A percentile compares a stretch with the other conserved stretches of the same genome.
phyloP scores from a whole-genome alignment of 2,113 vertebrate species.

The Campylomormyrus numenius region DNA sequence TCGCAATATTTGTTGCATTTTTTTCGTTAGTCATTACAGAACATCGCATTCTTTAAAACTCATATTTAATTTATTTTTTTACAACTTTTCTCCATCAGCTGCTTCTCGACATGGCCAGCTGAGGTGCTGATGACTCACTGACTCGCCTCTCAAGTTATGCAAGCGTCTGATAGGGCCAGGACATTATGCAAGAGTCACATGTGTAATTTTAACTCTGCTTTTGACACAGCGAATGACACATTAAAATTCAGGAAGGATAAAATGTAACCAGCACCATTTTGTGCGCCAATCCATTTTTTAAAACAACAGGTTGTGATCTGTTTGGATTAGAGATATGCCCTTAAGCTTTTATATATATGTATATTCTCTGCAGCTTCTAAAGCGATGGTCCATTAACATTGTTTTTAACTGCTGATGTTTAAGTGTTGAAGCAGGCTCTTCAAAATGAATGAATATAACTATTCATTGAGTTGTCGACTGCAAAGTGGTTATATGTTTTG shows the following conservation, averaged over 20 bases:
- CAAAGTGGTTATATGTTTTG: constrained; percentile 1
- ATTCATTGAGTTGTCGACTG: background rate
- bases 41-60: background rate
- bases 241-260: background rate
- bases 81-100: background rate
- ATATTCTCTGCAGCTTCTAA: background rate
- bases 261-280: background rate
- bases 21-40: background rate
- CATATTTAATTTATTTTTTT: background rate
- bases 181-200: background rate
- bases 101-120: background rate
- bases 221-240: background rate
- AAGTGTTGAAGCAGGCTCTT: background rate
- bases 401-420: background rate
- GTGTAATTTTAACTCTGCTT: constrained; percentile 3
- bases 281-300: background rate
- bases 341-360: background rate
- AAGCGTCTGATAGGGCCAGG: constrained; percentile 1
- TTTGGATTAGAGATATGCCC: background rate
- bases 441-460: background rate
- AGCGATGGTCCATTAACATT: background rate
- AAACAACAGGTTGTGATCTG: background rate
- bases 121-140: background rate
- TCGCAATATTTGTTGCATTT: background rate
- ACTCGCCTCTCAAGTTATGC: background rate